phyloP scores from a whole-genome alignment of 1,140 invertebrate genomes.

The Chionoecetes opilio region DNA sequence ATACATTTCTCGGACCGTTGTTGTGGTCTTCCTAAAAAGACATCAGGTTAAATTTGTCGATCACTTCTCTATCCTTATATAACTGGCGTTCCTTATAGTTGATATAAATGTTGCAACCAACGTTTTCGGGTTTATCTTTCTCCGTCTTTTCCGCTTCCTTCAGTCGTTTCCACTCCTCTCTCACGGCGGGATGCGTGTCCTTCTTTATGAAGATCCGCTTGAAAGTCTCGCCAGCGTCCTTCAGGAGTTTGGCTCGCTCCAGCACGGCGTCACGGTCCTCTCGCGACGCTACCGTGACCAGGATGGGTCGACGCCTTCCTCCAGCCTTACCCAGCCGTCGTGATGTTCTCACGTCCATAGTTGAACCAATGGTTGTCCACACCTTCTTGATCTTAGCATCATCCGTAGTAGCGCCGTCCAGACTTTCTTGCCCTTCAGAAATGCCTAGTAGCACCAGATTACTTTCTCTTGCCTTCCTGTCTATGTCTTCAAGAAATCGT shows the following conservation, averaged over 20 bases:
- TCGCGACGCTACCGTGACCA: neutral
- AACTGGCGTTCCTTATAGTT: neutral
- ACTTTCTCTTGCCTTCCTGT: neutral
- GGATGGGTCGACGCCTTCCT: neutral
- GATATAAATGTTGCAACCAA: neutral
- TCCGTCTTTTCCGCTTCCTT: neutral
- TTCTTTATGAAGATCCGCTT: neutral
- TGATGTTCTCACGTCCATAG: neutral
- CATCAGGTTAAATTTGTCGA: neutral
- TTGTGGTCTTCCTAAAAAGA: neutral
- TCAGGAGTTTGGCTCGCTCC: neutral
- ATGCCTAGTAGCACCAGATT: neutral
- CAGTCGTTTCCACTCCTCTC: neutral
- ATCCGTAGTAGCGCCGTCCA: neutral
- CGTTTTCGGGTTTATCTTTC: neutral
- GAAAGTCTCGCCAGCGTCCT: neutral
- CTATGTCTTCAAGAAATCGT: too few relatives aligned
- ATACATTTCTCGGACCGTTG: neutral
- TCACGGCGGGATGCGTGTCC: neutral
- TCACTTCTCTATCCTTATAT: neutral
- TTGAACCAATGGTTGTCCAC: neutral
- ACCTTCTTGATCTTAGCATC: neutral
- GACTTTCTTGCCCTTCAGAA: neutral
- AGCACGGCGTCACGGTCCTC: slow-evolving; percentile 1
- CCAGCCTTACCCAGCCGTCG: neutral